These are phyloP conservation scores for Pempheris klunzingeri DNA, from an alignment of 2,797 vertebrate species.

Conservation along the genomic window DNA sequence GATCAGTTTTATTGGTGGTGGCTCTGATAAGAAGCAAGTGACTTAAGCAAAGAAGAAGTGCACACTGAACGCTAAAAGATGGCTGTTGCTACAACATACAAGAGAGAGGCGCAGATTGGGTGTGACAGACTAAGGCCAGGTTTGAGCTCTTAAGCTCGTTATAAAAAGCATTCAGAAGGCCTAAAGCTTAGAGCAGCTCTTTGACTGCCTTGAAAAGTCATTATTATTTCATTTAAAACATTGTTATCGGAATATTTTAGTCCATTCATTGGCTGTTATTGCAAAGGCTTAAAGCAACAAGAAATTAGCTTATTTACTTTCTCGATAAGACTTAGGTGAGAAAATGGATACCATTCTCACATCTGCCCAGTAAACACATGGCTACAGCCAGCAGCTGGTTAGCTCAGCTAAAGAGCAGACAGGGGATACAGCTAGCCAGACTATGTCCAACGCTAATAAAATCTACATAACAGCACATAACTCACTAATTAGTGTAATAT, in stretches of 20 bases:
- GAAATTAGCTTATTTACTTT: neutral
- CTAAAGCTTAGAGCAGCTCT: constrained; percentile 12
- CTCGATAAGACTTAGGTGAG: neutral
- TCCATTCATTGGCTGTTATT: neutral
- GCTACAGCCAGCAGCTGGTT: neutral
- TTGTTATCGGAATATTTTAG: neutral
- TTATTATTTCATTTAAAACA: constrained; percentile 31
- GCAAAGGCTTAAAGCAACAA: neutral
- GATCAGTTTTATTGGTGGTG: constrained; percentile 58
- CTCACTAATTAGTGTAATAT: neutral
- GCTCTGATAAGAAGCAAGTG: constrained; percentile 58
- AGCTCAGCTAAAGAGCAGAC: neutral
- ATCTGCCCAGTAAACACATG: neutral
- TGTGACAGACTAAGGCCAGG: constrained; percentile 37
- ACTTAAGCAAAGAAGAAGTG: constrained; percentile 40
- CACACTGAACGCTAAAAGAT: constrained; percentile 53
- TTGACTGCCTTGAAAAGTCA: constrained; percentile 26
- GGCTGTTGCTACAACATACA: constrained; percentile 42
- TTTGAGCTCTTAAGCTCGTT: constrained; percentile 63
- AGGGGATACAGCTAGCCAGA: too few species aligned
- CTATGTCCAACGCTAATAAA: neutral
- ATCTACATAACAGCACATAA: neutral
- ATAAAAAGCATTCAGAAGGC: constrained; percentile 38
- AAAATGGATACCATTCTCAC: neutral
- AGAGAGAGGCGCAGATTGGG: constrained; percentile 25